Evolutionary conservation across 1,140 invertebrate genomes (phyloP).

Genomic region (Araneus ventricosus): DNA sequence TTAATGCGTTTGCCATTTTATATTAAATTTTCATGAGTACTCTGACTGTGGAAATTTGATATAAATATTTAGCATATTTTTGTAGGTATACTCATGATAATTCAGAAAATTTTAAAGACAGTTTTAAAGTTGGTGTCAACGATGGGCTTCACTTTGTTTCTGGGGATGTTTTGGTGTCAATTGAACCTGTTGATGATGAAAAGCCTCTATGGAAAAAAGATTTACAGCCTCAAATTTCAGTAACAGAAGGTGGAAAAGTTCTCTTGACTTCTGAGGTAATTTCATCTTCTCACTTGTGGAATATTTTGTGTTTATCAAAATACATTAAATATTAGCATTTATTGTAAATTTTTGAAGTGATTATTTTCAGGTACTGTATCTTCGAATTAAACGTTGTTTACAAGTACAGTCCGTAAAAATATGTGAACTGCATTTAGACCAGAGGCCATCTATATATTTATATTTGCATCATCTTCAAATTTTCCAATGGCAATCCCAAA

Average conservation of each 20-base stretch:
- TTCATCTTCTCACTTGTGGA: not conserved
- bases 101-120: conserved; percentile 69
- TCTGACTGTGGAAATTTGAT: no score
- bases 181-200: conserved; percentile 75
- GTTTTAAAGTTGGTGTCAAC: conserved; percentile 74
- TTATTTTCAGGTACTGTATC: no score
- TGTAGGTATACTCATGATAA: conserved; percentile 73
- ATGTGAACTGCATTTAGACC: no score
- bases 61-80: conserved; percentile 1
- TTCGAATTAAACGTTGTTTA: no score
- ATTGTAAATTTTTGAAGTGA: no score
- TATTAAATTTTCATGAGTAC: no score
- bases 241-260: conserved; percentile 62
- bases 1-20: no score
- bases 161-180: conserved; percentile 54
- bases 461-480: no score
- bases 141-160: conserved; percentile 74
- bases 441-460: no score
- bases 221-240: conserved; percentile 39
- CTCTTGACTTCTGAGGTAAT: conserved; percentile 60
- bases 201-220: conserved; percentile 66
- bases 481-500: no score
- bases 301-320: not conserved
- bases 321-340: no score
- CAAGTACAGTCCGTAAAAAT: no score